A percentile compares a stretch with the other conserved stretches of the same genome.
Evolutionary conservation across 2,113 vertebrate genomes (phyloP).

Genomic region (Ancistrus triradiatus): DNA sequence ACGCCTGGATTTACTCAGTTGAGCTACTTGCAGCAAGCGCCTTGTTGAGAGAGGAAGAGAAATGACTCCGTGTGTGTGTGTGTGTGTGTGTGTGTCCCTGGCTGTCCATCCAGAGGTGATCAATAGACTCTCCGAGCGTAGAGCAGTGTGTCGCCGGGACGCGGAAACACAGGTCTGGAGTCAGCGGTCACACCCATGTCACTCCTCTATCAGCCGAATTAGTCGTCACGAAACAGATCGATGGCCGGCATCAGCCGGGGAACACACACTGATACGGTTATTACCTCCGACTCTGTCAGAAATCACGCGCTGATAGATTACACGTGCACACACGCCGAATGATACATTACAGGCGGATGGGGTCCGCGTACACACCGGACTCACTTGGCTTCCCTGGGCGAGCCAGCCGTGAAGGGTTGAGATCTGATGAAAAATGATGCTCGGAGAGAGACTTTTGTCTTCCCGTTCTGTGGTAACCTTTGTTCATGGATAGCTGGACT

Average conservation of each 20-base stretch:
- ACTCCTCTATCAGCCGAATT: slow-evolving; percentile 89
- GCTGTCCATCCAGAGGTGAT: slow-evolving; percentile 80
- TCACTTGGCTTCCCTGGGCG: slow-evolving; percentile 56
- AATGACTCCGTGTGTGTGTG: slow-evolving; percentile 51
- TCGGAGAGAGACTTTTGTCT: slow-evolving; percentile 33
- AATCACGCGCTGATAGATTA: slow-evolving; percentile 79
- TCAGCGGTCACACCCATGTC: slow-evolving; percentile 79
- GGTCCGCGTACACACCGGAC: too few relatives aligned
- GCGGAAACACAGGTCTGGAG: slow-evolving; percentile 86
- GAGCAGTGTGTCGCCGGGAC: slow-evolving; percentile 72
- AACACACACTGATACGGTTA: slow-evolving; percentile 71
- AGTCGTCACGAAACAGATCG: slow-evolving; percentile 93
- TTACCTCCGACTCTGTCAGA: slow-evolving; percentile 75
- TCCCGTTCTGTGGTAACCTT: slow-evolving; percentile 11
- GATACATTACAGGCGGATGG: slow-evolving; percentile 12
- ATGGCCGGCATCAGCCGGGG: slow-evolving; percentile 81
- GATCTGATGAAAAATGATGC: slow-evolving; percentile 63
- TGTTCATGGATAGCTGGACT: slow-evolving; percentile 7
- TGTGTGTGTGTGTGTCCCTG: slow-evolving; percentile 58
- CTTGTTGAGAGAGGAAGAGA: slow-evolving; percentile 32
- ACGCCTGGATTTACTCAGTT: slow-evolving; percentile 26
- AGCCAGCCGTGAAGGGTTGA: slow-evolving; percentile 55
- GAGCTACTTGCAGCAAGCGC: slow-evolving; percentile 7
- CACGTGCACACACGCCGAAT: slow-evolving; percentile 55
- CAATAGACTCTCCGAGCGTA: slow-evolving; percentile 92